Evolutionary conservation across 2,888 invertebrate genomes (phyloP).

Genomic region (Parnassius smintheus): DNA sequence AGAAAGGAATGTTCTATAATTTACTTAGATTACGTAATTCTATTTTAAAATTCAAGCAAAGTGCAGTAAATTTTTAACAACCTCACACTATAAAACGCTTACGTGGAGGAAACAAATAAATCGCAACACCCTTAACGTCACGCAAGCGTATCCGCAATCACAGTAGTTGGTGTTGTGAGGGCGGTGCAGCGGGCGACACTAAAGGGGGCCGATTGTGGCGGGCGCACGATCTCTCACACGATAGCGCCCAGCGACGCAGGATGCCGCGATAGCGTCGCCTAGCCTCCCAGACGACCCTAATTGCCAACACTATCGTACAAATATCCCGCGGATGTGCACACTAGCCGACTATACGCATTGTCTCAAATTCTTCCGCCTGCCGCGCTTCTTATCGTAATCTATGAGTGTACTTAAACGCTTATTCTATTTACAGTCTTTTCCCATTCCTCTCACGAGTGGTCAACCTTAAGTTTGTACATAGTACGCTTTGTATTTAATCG

Average conservation of each 20-base stretch:
- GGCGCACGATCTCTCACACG: slow-evolving; percentile 68
- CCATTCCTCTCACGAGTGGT: no score
- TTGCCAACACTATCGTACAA: slow-evolving; percentile 63
- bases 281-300: slow-evolving; percentile 55
- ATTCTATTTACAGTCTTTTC: slow-evolving; percentile 4
- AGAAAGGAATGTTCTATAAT: no score
- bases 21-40: no score
- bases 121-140: slow-evolving; percentile 24
- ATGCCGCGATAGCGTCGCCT: slow-evolving; percentile 60
- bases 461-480: no score
- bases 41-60: neutral
- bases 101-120: slow-evolving; percentile 16
- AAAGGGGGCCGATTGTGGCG: slow-evolving; percentile 25
- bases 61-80: neutral
- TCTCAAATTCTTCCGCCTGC: slow-evolving; percentile 61
- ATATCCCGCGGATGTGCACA: slow-evolving; percentile 55
- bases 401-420: slow-evolving; percentile 32
- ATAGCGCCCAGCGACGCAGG: slow-evolving; percentile 58
- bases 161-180: slow-evolving; percentile 9
- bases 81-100: slow-evolving; percentile 9
- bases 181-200: slow-evolving; percentile 14
- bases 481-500: no score
- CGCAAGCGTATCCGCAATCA: slow-evolving; percentile 17
- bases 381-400: slow-evolving; percentile 54
- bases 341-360: slow-evolving; percentile 52